Base-by-base conservation (phyloP, 2,888 invertebrate genomes). In the Conops quadrifasciatus region DNA sequence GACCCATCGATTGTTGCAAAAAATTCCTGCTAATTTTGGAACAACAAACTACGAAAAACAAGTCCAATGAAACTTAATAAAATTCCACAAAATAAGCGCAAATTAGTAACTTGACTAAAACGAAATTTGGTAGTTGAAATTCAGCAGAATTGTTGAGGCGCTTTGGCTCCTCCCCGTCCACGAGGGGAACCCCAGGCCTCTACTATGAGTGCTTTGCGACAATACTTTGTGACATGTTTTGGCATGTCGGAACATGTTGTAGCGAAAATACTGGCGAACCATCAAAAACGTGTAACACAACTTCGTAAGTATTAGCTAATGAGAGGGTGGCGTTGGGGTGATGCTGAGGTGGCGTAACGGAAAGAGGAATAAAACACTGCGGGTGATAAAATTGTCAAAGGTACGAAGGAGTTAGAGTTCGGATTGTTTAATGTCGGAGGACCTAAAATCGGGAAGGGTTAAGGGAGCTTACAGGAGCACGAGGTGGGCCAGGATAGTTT, bases 221-320 rank as follows among this genome's bases (percentile, higher is more conserved):
- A 21, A 15, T 62, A 62, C 51, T 28, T 60, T 62, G 43, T 28
- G 30, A 24, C 60, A 68, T 68, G 36, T 68, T 51, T 49, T 49
- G 26, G 36, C 51, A 68, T 68, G 67, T 67, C 43, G 53, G 49
- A 62, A 47, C 60, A 68, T 68, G 62, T 68, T 51, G 49, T 30
- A 26, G 51, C 62, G 62, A 21, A 36, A 62, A 51, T 68, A 60
- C 47, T 58, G 47, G 45, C 45, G 19, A 67, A 24, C 36, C 26
- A 24, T 21, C 47, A 47, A 26, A n/a, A 47, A 24, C 63, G 63
- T 47, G 26, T 63, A 16, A 62, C 21, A 62, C 43, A 58, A 36
- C 9, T 36, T 36, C 28, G 28, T 26, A 24, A 4, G 28, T 0
- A 58, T 49, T 43, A 11, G 45, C 13, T 19, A n/a, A n/a, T 1